These are phyloP conservation scores for Spongilla lacustris DNA, from an alignment of 37 sponge, comb jelly and placozoan species.

Conservation along the genomic window DNA sequence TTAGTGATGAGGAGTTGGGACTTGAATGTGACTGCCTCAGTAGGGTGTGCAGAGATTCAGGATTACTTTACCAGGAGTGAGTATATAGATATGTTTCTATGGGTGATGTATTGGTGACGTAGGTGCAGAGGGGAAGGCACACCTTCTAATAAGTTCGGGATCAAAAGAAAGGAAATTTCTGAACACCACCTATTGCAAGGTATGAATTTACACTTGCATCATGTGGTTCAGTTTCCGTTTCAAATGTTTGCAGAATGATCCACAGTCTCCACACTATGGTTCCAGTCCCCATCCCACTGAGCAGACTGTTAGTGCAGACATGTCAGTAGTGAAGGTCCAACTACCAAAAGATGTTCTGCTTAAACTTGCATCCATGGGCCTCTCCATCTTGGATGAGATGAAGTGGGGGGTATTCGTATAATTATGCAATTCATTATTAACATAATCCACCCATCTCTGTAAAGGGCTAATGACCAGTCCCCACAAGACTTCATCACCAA, in stretches of 20 bases:
- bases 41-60: not conserved
- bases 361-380: conserved; percentile 21
- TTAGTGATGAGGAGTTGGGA: no score
- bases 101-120: not conserved
- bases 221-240: no score
- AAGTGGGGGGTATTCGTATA: conserved; percentile 16
- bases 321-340: conserved; percentile 39
- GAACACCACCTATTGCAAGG: no score
- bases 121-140: no score
- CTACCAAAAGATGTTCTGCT: conserved; percentile 26
- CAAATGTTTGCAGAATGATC: conserved; percentile 37
- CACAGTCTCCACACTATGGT: conserved; percentile 29
- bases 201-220: not conserved
- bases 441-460: not conserved
- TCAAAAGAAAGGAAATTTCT: no score
- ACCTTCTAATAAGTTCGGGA: no score
- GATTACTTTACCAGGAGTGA: conserved; percentile 20
- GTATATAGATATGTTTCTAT: no score
- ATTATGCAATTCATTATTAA: not conserved
- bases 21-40: conserved; percentile 3
- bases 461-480: no score
- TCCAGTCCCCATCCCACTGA: conserved; percentile 19
- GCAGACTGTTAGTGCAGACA: conserved; percentile 27
- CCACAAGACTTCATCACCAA: no score
- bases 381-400: conserved; percentile 4